These are phyloP conservation scores for Blennius ocellaris DNA, from an alignment of 2,113 vertebrate species.

Conservation along the genomic window DNA sequence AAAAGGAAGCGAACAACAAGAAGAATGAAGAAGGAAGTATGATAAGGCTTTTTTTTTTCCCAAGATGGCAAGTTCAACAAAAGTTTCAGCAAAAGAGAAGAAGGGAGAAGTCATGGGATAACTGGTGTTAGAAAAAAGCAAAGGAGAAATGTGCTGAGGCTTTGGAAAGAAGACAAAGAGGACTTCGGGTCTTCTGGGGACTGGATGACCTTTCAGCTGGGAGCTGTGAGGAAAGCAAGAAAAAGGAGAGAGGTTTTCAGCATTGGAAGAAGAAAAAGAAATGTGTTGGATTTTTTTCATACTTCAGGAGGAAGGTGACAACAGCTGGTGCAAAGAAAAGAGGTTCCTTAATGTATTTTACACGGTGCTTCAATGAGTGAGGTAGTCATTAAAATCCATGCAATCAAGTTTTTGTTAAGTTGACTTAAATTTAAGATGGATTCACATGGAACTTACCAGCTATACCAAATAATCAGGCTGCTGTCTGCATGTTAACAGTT, in stretches of 20 bases:
- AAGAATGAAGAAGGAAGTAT: conserved; percentile 8
- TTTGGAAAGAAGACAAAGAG: conserved; percentile 34
- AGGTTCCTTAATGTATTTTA: too few relatives aligned
- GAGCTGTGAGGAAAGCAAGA: conserved; percentile 46
- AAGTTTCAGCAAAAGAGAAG: conserved; percentile 2
- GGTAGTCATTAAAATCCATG: too few relatives aligned
- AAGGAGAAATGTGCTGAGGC: conserved; percentile 29
- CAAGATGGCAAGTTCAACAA: conserved; percentile 1
- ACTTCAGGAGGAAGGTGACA: too few relatives aligned
- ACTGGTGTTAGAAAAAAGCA: conserved; percentile 43
- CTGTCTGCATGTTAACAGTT: too few relatives aligned
- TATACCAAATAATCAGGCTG: too few relatives aligned
- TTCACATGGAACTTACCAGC: too few relatives aligned
- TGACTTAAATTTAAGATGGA: too few relatives aligned
- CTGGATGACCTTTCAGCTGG: conserved; percentile 56
- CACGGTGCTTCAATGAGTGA: too few relatives aligned
- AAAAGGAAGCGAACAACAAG: conserved; percentile 6
- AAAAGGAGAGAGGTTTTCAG: conserved; percentile 27
- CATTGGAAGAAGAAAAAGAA: conserved; percentile 35
- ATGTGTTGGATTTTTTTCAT: conserved; percentile 34
- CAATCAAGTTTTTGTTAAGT: too few relatives aligned
- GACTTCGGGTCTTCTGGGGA: conserved; percentile 34
- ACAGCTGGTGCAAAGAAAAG: too few relatives aligned
- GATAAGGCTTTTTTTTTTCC: conserved; percentile 27
- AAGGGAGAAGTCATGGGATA: conserved; percentile 15